phyloP scores from a whole-genome alignment of 2,113 vertebrate genomes.

The Mus spicilegus region DNA sequence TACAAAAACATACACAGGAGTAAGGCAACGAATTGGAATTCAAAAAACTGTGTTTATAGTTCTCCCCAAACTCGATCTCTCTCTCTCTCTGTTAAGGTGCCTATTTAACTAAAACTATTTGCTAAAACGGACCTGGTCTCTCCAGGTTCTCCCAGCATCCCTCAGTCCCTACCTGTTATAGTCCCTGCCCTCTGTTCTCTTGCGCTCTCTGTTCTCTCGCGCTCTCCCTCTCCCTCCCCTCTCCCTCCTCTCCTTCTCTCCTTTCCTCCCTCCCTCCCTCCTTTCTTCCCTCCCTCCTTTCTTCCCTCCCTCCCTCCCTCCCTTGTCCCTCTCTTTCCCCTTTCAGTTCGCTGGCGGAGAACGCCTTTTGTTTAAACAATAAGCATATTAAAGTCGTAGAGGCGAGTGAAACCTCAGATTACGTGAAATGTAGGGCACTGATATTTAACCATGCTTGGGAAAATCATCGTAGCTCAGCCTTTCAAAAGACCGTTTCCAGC shows the following conservation, averaged over 20 bases:
- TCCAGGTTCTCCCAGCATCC: too few relatives aligned
- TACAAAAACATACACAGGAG: not conserved
- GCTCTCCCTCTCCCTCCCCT: too few relatives aligned
- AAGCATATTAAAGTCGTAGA: slow-evolving; percentile 31
- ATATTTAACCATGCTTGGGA: slow-evolving; percentile 30
- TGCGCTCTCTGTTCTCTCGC: too few relatives aligned
- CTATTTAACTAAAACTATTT: too few relatives aligned
- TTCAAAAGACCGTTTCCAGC: not conserved
- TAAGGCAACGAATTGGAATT: slow-evolving; percentile 33
- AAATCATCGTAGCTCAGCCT: slow-evolving; percentile 21
- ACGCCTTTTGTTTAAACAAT: not conserved
- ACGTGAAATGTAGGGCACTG: not conserved
- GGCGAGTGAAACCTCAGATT: not conserved
- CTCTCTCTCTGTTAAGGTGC: not conserved
- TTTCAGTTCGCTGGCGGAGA: too few relatives aligned
- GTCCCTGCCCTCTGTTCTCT: too few relatives aligned
- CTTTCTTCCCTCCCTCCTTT: too few relatives aligned
- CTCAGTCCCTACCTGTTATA: too few relatives aligned
- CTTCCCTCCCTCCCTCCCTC: too few relatives aligned
- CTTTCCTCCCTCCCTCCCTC: too few relatives aligned
- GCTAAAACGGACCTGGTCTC: too few relatives aligned
- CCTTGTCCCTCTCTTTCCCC: too few relatives aligned
- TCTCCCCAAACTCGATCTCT: not conserved
- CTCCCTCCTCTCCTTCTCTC: accelerated
- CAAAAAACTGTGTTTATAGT: slow-evolving; percentile 34